Evolutionary conservation across 1,140 invertebrate species (phyloP).

Genomic region (Amphibalanus amphitrite): DNA sequence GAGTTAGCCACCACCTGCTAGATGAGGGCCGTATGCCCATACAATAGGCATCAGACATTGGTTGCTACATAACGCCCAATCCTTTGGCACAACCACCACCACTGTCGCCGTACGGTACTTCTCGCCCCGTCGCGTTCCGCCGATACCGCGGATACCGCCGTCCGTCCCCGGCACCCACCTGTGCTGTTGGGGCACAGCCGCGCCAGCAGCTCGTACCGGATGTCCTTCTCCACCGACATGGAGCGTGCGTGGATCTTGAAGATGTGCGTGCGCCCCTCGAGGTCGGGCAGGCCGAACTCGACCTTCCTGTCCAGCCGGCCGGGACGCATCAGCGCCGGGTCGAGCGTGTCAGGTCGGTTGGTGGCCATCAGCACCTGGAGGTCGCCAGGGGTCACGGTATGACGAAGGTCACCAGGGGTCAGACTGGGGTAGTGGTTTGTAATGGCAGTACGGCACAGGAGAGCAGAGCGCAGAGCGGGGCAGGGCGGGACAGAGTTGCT

Average conservation of each 20-base stretch:
- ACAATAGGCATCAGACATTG: not conserved
- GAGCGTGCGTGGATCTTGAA: constrained; percentile 98
- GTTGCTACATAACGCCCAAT: not conserved
- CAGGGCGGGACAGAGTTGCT: too few species aligned
- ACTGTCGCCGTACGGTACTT: too few species aligned
- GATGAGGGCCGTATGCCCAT: too few species aligned
- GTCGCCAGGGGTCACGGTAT: too few species aligned
- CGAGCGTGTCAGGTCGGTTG: constrained; percentile 94
- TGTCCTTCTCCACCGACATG: constrained; percentile 97
- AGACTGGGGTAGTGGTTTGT: too few species aligned
- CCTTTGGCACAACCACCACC: not conserved
- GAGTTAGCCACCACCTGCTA: too few species aligned
- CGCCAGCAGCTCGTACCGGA: constrained; percentile 90
- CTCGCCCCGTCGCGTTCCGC: not conserved
- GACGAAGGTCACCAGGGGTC: not conserved
- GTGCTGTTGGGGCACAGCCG: constrained; percentile 96
- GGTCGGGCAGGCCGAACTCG: constrained; percentile 90
- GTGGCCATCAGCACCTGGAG: constrained; percentile 87
- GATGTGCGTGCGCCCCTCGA: constrained; percentile 91
- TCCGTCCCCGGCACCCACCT: constrained; percentile 30
- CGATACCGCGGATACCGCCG: too few species aligned
- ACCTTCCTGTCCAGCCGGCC: constrained; percentile 95
- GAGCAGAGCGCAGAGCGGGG: too few species aligned
- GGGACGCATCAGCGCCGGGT: constrained; percentile 94
- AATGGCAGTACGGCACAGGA: too few species aligned